Conservation (phyloP, 1,140 invertebrate species). For the Drosophila guanche region DNA sequence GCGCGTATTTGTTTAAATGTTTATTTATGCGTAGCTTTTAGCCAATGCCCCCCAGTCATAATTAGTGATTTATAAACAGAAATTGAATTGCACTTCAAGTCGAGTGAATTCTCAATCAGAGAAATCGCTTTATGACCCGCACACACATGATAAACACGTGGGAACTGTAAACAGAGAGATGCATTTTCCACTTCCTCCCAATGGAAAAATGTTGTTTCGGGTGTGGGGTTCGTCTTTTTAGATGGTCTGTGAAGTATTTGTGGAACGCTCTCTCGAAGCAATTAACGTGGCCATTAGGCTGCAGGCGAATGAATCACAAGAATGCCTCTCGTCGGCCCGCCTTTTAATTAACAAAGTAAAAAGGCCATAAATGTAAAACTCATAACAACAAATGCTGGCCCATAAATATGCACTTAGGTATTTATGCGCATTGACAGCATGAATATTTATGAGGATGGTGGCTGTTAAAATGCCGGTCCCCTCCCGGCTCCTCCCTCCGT, state of each 20-base stretch:
- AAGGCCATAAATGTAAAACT: conserved; percentile 56
- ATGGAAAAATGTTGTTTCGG: conserved; percentile 2
- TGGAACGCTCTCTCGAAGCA: conserved; percentile 20
- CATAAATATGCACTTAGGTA: conserved; percentile 70
- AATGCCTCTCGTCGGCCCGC: conserved; percentile 31
- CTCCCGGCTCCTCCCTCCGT: background rate
- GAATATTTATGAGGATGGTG: conserved; percentile 62
- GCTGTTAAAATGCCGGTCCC: conserved; percentile 47
- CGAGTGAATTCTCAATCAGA: conserved; percentile 26
- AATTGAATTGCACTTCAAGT: conserved; percentile 42
- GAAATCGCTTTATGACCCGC: conserved; percentile 20
- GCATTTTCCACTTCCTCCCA: conserved; percentile 32
- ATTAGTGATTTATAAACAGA: conserved; percentile 45
- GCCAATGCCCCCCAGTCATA: conserved; percentile 40
- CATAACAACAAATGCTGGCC: conserved; percentile 50
- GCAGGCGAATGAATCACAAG: conserved; percentile 18
- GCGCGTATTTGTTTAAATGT: conserved; percentile 18
- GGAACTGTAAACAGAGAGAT: conserved; percentile 12
- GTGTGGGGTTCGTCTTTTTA: conserved; percentile 6
- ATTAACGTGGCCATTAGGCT: conserved; percentile 33
- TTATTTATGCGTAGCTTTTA: conserved; percentile 42
- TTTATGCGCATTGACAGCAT: conserved; percentile 59
- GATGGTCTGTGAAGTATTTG: conserved; percentile 14
- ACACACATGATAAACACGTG: conserved; percentile 25
- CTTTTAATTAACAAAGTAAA: conserved; percentile 59